Base-by-base conservation (phyloP, 2,113 vertebrate species). In the Hippopotamus amphibius region DNA sequence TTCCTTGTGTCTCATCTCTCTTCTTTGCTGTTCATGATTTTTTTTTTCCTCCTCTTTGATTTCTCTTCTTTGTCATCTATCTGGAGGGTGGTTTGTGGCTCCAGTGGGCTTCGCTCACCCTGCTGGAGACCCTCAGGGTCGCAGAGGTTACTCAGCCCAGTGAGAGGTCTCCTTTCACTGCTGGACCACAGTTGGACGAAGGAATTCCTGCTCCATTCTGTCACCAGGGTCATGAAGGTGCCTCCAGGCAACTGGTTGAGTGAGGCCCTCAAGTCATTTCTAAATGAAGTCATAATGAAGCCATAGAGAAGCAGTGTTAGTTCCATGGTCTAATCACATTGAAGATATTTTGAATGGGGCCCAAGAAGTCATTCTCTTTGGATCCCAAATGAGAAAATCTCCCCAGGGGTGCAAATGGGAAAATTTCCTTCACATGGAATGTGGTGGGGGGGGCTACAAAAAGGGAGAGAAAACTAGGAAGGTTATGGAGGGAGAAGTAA, bases 161-260 rank as follows among this genome's bases (percentile, higher is more conserved):
- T 15, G 53, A 57, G 41, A 57, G n/a, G 71, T 28, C 48, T 43
- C 48, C 87, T 91, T 55, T 37, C 41, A 9, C 13, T 22, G 53
- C 41, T 43, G 57, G 55, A 43, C 69, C 37, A 7, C 1, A 4
- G 30, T 6, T 0, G 10, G 74, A 74, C 14, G 6, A 0, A 11
- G 50, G n/a, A 19, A 21, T 50, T 77, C 30, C 43, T 63, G 43
- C 77, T 13, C 41, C 0, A 0, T 61, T 46, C 63, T 19, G 41
- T 43, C 1, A 4, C 2, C 19, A 91, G 59, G 33, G 3, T 71
- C 5, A 4, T 3, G 2, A 9, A 11, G n/a, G 2, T 21, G 26
- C n/a, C 43, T 30, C 30, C 41, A 87, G 86, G 74, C n/a, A 2
- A 4, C 6, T 26, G 83, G 46, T 2, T 24, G 17, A 63, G 24